Percentiles rank a stretch among this genome's conserved stretches.
Conservation (phyloP, 2,113 vertebrate genomes). For the Chamaea fasciata region DNA sequence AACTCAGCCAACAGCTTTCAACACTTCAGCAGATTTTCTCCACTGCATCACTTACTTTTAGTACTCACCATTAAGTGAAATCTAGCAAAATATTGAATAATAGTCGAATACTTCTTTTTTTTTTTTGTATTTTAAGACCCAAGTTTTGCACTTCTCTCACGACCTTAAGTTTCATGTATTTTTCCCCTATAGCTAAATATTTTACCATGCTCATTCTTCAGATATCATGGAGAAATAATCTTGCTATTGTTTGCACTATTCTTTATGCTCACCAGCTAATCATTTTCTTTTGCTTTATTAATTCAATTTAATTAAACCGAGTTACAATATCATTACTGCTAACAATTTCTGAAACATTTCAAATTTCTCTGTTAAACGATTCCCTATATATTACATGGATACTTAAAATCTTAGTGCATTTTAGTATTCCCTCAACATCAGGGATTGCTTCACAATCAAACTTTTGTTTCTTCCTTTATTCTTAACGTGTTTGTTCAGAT, state of each 20-base stretch:
- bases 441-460: background rate
- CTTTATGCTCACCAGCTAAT: background rate
- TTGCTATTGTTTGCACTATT: background rate
- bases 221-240: background rate
- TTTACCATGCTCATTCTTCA: background rate
- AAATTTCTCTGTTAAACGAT: background rate
- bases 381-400: background rate
- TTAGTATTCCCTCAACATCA: background rate
- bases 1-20: background rate
- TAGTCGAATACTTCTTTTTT: background rate
- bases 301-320: constrained; percentile 7
- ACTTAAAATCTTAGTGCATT: background rate
- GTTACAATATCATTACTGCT: background rate
- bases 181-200: background rate
- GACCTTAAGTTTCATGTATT: background rate
- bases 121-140: background rate
- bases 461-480: background rate
- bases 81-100: background rate
- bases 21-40: background rate
- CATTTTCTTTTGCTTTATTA: background rate
- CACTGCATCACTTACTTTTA: background rate
- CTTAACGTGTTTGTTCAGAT: background rate
- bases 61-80: background rate
- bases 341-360: constrained; percentile 16
- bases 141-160: background rate